Evolutionary conservation across 2,797 vertebrate genomes (phyloP).

Genomic region (Liasis olivaceus): DNA sequence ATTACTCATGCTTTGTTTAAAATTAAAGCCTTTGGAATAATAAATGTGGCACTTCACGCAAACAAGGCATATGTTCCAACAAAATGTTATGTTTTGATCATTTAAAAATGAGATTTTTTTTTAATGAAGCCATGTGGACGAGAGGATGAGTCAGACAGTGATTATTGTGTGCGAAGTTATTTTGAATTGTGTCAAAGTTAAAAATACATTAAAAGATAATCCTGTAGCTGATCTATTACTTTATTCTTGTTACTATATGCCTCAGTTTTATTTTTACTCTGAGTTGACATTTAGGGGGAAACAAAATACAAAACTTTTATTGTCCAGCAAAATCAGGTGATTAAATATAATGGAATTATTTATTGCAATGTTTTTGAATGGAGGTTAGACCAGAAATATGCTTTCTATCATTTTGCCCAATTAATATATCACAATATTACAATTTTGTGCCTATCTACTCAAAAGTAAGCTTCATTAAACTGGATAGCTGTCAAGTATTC

Average conservation of each 20-base stretch:
- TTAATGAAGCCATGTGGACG: conserved; percentile 75
- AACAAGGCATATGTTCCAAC: conserved; percentile 76
- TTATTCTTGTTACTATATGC: conserved; percentile 69
- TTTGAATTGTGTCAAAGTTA: conserved; percentile 73
- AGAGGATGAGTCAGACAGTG: conserved; percentile 71
- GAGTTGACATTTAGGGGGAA: conserved; percentile 48
- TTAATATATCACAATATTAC: background rate
- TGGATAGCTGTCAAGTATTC: background rate
- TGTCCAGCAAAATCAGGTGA: conserved; percentile 55
- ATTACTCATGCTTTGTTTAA: conserved; percentile 70
- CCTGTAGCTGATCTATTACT: conserved; percentile 73
- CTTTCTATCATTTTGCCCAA: background rate
- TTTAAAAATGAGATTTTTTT: conserved; percentile 70
- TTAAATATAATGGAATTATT: conserved; percentile 27
- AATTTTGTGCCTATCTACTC: background rate
- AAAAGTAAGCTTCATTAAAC: background rate
- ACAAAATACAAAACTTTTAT: conserved; percentile 57
- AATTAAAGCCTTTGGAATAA: conserved; percentile 72
- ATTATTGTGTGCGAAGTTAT: conserved; percentile 70
- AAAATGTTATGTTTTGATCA: conserved; percentile 76
- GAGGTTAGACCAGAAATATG: conserved; percentile 38
- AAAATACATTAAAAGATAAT: conserved; percentile 74
- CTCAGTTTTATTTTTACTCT: conserved; percentile 68
- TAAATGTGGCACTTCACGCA: conserved; percentile 70
- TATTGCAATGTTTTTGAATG: conserved; percentile 58